Evolutionary conservation across 2,888 invertebrate genomes (phyloP).

Genomic region (Drosophila percnosoma): DNA sequence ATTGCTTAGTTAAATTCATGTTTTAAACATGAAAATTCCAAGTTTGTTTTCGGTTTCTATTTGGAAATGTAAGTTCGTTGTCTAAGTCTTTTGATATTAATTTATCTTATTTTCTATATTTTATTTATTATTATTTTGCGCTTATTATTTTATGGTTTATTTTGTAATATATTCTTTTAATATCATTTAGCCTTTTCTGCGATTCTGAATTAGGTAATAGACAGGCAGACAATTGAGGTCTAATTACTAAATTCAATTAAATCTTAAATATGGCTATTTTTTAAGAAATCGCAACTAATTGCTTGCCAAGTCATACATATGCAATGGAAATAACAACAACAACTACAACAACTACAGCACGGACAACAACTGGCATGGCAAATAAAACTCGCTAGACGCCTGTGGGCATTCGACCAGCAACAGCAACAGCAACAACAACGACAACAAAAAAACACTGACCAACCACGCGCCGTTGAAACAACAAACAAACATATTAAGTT

Average conservation of each 20-base stretch:
- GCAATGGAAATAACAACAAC: constrained; percentile 22
- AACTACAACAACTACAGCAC: constrained; percentile 15
- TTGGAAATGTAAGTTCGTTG: constrained; percentile 18
- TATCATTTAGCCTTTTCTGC: constrained; percentile 21
- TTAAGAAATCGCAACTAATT: constrained; percentile 57
- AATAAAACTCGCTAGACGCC: constrained; percentile 43
- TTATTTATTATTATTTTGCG: neutral
- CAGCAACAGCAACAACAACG: constrained; percentile 23
- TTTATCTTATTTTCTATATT: neutral
- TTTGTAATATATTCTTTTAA: neutral
- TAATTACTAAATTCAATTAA: constrained; percentile 66
- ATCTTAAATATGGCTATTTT: constrained; percentile 54
- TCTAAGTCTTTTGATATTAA: constrained; percentile 35
- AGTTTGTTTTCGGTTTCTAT: neutral
- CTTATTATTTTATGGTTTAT: too few relatives aligned
- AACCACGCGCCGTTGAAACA: constrained; percentile 24
- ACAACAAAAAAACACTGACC: constrained; percentile 15
- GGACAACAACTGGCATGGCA: constrained; percentile 19
- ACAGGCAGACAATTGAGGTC: constrained; percentile 37
- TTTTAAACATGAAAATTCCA: neutral
- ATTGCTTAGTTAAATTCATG: neutral
- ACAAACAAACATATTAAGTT: constrained; percentile 31
- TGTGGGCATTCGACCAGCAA: constrained; percentile 50
- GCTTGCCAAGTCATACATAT: constrained; percentile 44
- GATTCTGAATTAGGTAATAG: constrained; percentile 32